Base-by-base conservation (phyloP, 1,140 invertebrate genomes). In the Acromyrmex heyeri region DNA sequence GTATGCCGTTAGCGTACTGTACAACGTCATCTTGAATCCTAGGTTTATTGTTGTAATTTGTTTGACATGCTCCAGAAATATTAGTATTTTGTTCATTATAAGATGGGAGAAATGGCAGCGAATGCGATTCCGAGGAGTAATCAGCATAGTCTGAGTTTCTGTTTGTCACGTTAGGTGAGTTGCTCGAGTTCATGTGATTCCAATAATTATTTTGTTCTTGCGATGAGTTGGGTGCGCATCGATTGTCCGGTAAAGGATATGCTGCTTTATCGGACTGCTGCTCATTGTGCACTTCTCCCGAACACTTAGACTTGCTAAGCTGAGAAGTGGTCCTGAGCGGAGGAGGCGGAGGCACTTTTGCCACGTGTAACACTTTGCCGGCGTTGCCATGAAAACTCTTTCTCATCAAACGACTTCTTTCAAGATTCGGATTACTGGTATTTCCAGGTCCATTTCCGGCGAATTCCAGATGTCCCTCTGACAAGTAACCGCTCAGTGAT, bases 311-410 rank as follows among this genome's bases (percentile, higher is more conserved):
- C 93, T 96, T 96, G 94, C 96, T 97, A 95, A 98, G 96, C 92
- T 98, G 97, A 91, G 98, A 98, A 95, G 97, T 98, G 91, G 97
- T 98, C 79, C 98, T 96, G 91, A 98, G 96, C 67, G 98, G 98
- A 64, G 98, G 98, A 16, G 98, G 98, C 86, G 97, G 98, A 16
- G 98, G 97, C 21, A 98, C 98, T 96, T 98, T 98, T 38, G 97
- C 97, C 75, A 97, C 97, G 38, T 97, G 97, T 81, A 98, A 93
- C 88, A 97, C 96, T 94, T 98, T 98, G 0, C 97, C 96, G 7
- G 97, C 97, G 91, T 97, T 98, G 38, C 97, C 97, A 93, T 98
- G 97, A 93, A 98, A 98, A 94, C 97, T 98, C 91, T 98, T 98
- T 91, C 98, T 96, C 98, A 98, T 98, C 64, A 98, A 95, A 92